A percentile compares a stretch with the other conserved stretches of the same genome.
Evolutionary conservation across 2,113 vertebrate species (phyloP).

Genomic region (Neodon shergylaensis): DNA sequence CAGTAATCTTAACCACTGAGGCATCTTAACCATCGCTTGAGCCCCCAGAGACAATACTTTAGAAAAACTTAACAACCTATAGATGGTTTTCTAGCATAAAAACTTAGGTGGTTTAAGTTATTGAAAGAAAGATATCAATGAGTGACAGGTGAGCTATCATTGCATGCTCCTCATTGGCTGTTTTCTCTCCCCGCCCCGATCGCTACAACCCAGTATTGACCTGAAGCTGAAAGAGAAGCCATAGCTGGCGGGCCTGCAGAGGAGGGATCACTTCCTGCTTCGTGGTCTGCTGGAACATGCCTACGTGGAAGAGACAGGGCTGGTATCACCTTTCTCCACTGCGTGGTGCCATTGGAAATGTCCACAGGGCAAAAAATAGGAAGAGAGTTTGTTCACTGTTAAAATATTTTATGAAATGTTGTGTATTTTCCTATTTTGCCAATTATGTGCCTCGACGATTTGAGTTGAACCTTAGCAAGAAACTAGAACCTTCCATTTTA

Average conservation of each 20-base stretch:
- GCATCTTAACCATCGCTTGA: not conserved
- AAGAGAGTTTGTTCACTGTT: slow-evolving; percentile 61
- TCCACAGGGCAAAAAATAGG: slow-evolving; percentile 53
- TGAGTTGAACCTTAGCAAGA: slow-evolving; percentile 69
- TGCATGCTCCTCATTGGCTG: not conserved
- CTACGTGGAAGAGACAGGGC: slow-evolving; percentile 46
- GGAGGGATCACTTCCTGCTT: slow-evolving; percentile 68
- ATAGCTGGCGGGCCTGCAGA: not conserved
- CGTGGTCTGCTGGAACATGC: not conserved
- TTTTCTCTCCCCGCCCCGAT: not conserved
- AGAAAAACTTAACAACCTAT: not conserved
- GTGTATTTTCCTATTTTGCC: slow-evolving; percentile 75
- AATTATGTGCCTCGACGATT: slow-evolving; percentile 77
- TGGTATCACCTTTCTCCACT: slow-evolving; percentile 61
- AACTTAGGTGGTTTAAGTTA: slow-evolving; percentile 52
- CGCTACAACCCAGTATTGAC: slow-evolving; percentile 79
- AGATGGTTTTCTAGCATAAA: not conserved
- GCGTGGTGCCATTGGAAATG: slow-evolving; percentile 71
- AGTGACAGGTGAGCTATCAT: not conserved
- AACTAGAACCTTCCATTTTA: slow-evolving; percentile 65
- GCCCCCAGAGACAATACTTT: not conserved
- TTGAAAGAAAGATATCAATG: not conserved
- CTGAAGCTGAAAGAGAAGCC: slow-evolving; percentile 84
- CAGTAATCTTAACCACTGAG: not conserved
- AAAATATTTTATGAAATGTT: slow-evolving; percentile 67